Evolutionary conservation across 92 coral and sea anemone genomes (phyloP).

Genomic region (Porites rus): DNA sequence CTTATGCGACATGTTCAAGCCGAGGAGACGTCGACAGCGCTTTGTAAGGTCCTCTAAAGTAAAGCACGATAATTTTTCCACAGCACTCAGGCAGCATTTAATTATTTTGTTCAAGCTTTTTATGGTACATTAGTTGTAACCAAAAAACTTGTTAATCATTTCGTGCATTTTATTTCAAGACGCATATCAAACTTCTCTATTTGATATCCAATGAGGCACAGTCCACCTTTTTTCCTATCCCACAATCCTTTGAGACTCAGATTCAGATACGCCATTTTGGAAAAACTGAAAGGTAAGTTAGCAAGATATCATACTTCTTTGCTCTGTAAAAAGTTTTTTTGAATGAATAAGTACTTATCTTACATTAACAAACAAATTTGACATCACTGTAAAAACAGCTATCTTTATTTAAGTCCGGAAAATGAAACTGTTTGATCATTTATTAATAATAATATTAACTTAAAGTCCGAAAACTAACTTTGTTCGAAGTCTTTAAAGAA

Average conservation of each 20-base stretch:
- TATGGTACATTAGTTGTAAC: background rate
- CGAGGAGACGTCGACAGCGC: background rate
- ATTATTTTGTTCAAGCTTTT: constrained; percentile 6
- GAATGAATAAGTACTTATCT: constrained; percentile 13
- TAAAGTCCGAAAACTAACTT: background rate
- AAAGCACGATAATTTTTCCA: constrained; percentile 3
- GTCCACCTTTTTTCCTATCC: constrained; percentile 5
- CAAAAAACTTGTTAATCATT: background rate
- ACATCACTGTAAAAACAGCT: constrained; percentile 1
- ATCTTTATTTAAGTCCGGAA: constrained; percentile 9
- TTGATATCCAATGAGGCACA: constrained; percentile 1
- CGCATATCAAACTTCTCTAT: constrained; percentile 5
- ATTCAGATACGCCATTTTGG: constrained; percentile 15
- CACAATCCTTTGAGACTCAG: constrained; percentile 17
- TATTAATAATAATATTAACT: background rate
- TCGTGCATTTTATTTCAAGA: constrained; percentile 2
- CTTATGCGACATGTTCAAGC: background rate
- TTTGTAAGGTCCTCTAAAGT: constrained; percentile 8
- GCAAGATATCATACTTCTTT: background rate
- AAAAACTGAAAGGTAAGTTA: constrained; percentile 12
- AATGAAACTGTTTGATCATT: background rate
- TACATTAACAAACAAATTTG: constrained; percentile 7
- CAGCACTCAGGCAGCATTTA: constrained; percentile 15
- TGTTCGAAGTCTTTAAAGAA: background rate
- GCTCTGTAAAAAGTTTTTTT: background rate